Conservation (phyloP, 2,797 vertebrate genomes). For the Clangula hyemalis region DNA sequence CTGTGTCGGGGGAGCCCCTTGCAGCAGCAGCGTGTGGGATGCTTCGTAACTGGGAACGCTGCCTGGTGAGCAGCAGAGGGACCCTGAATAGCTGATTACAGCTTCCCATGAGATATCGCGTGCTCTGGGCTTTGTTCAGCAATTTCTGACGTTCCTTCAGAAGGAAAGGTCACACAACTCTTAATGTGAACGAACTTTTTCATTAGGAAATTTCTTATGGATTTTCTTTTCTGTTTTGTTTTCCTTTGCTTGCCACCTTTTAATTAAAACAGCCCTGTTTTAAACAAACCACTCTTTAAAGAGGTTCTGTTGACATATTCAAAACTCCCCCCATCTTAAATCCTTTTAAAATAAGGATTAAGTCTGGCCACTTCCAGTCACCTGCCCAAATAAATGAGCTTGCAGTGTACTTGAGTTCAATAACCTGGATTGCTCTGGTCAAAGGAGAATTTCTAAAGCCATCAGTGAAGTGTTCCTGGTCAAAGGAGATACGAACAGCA, state of each 20-base stretch:
- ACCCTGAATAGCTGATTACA: not conserved
- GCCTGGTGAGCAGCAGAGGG: conserved; percentile 15
- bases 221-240: not conserved
- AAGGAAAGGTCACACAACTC: not conserved
- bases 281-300: not conserved
- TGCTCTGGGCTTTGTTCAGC: not conserved
- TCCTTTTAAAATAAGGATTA: not conserved
- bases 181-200: not conserved
- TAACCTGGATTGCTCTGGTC: not conserved
- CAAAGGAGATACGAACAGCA: not conserved
- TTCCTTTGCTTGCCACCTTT: not conserved
- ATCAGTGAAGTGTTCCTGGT: not conserved
- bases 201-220: not conserved
- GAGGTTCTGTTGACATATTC: not conserved
- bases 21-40: not conserved
- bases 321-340: not conserved
- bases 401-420: not conserved
- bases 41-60: not conserved
- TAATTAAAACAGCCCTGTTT: not conserved
- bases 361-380: not conserved
- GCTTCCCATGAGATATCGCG: not conserved
- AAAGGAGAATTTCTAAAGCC: not conserved
- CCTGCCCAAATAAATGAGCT: not conserved
- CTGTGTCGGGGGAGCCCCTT: not conserved
- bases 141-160: not conserved